Conservation (phyloP, 2,113 vertebrate genomes). For the Hydrolagus affinis region DNA sequence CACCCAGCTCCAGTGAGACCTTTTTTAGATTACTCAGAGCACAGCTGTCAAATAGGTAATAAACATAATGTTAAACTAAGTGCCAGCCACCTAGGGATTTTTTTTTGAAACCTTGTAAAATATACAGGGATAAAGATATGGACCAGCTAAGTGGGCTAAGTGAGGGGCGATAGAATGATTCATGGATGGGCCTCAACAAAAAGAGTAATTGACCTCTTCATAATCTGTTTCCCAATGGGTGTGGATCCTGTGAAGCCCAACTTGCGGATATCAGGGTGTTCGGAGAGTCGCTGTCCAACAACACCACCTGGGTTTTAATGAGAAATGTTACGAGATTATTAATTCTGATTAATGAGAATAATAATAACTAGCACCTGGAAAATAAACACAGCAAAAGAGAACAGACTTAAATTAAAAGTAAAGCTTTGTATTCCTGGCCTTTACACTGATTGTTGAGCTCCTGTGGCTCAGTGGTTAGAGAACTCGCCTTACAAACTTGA, state of each 20-base stretch:
- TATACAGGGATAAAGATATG: too few relatives aligned
- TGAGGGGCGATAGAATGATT: background rate
- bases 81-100: background rate
- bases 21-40: constrained; percentile 70
- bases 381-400: too few relatives aligned
- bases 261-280: constrained; percentile 68
- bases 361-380: too few relatives aligned
- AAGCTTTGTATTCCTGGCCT: too few relatives aligned
- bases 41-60: constrained; percentile 43
- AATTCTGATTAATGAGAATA: too few relatives aligned
- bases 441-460: too few relatives aligned
- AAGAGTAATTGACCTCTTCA: constrained; percentile 56
- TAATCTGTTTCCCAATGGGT: constrained; percentile 67
- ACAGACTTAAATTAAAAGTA: too few relatives aligned
- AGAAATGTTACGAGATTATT: background rate
- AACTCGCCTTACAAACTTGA: too few relatives aligned
- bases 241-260: constrained; percentile 74
- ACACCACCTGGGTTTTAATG: constrained; percentile 47
- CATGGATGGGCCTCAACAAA: background rate
- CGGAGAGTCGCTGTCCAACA: constrained; percentile 62
- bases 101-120: too few relatives aligned
- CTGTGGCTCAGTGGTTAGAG: too few relatives aligned
- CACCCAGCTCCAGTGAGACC: constrained; percentile 70
- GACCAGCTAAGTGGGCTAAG: background rate
- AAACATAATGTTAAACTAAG: background rate